Base-by-base conservation (phyloP, 2,113 vertebrate species). In the Salvator merianae region DNA sequence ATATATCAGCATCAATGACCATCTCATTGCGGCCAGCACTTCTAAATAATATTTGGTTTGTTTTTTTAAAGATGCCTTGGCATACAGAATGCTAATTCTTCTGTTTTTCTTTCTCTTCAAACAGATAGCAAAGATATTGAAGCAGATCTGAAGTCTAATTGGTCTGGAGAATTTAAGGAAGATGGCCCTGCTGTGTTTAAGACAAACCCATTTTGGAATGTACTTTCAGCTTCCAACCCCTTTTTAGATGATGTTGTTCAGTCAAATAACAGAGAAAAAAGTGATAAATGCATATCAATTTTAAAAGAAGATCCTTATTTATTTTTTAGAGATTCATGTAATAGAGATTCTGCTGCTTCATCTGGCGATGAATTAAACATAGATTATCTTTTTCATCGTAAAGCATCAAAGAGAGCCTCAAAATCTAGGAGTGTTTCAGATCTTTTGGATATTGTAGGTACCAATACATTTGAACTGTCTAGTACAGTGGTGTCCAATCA, bases 141-240 rank as follows among this genome's bases (percentile, higher is more conserved):
- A 79, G 34, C 84, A 68, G 69, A 87, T 82, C 84, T 92, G 72
- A 84, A 92, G 93, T 92, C 89, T 87, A 71, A 88, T 32, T 94
- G 94, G 91, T 62, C 91, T 62, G 86, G 83, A 84, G 81, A 91
- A 83, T 93, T 94, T 63, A 81, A 86, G 77, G 86, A 77, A 82
- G 38, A 40, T 69, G 38, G 14, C 32, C 84, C 89, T 76, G 34
- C 81, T 73, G 40, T 86, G 81, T 90, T 94, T 87, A 95, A 94
- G 88, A 93, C 91, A 74, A 99, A 99, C 91, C 99, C 98, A 28
- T 99, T 99, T 92, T 98, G 98, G 98, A 97, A 96, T 76, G 96
- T 97, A 89, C 93, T 99, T 1, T 97, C 97, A 69, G 95, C 89
- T 85, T 99, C 98, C 32, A 99, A 99, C 85, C 99, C 99, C 79